Conservation (phyloP, 2,113 vertebrate species). For the Sinocyclocheilus grahami region DNA sequence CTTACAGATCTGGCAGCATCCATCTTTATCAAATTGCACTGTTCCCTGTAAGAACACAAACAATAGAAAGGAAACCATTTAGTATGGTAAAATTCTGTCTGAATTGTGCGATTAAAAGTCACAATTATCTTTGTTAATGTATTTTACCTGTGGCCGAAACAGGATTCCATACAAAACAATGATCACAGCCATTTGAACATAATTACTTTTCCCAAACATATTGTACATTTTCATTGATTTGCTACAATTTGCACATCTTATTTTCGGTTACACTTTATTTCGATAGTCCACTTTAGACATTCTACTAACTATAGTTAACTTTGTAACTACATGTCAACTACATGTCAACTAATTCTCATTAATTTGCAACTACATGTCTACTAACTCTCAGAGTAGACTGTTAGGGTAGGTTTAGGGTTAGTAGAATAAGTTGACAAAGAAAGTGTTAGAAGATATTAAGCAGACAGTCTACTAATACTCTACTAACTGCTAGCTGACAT, state of each 20-base stretch:
- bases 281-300: too few species aligned
- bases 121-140: neutral
- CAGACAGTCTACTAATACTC: too few species aligned
- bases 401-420: too few species aligned
- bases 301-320: too few species aligned
- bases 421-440: too few species aligned
- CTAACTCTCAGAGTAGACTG: too few species aligned
- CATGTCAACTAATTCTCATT: too few species aligned
- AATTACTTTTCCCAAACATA: neutral
- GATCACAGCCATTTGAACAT: neutral
- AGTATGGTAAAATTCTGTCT: neutral
- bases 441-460: too few species aligned
- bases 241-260: neutral
- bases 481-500: too few species aligned
- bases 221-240: neutral
- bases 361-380: too few species aligned
- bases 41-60: constrained; percentile 66
- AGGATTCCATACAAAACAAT: neutral
- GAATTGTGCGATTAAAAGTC: neutral
- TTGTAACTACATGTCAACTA: too few species aligned
- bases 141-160: neutral
- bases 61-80: neutral
- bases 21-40: constrained; percentile 59
- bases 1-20: constrained; percentile 77
- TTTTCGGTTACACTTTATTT: neutral